Percentiles rank a stretch among this genome's conserved stretches.
Conservation (phyloP, 1,140 invertebrate species). For the Nasonia giraulti region DNA sequence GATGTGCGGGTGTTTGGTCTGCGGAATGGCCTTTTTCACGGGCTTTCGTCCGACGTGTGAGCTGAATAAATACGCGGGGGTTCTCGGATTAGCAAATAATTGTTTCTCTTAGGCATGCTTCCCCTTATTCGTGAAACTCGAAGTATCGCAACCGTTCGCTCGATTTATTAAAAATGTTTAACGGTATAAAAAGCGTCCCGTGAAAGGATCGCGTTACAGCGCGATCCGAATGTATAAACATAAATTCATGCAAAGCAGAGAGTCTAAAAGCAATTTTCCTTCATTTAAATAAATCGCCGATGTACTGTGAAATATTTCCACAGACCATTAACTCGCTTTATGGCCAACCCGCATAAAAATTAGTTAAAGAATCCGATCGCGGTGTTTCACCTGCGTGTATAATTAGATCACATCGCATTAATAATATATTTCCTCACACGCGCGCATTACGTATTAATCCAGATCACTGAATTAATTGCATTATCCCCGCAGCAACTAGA, state of each 20-base stretch:
- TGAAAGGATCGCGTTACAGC: too few relatives aligned
- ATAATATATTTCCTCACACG: not conserved
- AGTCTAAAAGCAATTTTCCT: too few relatives aligned
- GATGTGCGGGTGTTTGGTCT: not conserved
- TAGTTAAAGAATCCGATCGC: not conserved
- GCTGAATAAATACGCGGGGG: not conserved
- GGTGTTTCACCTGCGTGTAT: too few relatives aligned
- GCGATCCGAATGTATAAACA: too few relatives aligned
- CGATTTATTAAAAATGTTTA: too few relatives aligned
- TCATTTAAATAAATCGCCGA: too few relatives aligned
- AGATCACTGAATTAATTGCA: not conserved
- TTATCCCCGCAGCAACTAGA: not conserved
- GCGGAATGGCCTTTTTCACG: not conserved
- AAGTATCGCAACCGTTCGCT: too few relatives aligned
- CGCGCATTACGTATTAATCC: not conserved
- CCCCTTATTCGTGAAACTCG: too few relatives aligned
- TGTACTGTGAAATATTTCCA: not conserved
- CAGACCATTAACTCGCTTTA: not conserved
- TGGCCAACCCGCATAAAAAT: not conserved
- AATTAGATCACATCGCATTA: not conserved
- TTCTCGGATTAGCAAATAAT: not conserved
- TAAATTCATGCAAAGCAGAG: too few relatives aligned
- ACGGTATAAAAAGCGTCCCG: too few relatives aligned
- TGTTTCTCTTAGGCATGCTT: not conserved
- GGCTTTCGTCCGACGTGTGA: not conserved